phyloP scores from a whole-genome alignment of 2,888 invertebrate species.

The Dryobota labecula region DNA sequence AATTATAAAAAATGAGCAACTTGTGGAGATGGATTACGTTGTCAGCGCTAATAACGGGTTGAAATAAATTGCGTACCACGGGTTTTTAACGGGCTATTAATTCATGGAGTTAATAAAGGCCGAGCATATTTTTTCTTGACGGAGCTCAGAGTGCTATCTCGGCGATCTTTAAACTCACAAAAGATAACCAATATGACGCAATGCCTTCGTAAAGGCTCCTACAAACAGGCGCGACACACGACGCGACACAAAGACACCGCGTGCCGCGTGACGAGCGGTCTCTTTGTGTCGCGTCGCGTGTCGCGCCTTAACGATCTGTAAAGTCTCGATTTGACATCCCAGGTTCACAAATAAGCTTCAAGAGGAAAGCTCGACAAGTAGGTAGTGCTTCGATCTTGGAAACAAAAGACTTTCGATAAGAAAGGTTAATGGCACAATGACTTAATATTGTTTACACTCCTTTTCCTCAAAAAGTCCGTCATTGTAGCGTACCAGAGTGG shows the following conservation, averaged over 20 bases:
- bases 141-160: background rate
- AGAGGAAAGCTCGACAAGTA: background rate
- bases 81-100: conserved; percentile 9
- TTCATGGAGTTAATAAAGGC: background rate
- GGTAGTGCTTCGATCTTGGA: background rate
- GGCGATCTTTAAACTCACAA: background rate
- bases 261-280: no score
- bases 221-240: no score
- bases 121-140: background rate
- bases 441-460: no score
- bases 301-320: background rate
- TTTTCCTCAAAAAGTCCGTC: no score
- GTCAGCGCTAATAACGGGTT: conserved; percentile 44
- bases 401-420: background rate
- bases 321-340: background rate
- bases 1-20: conserved; percentile 56
- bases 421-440: no score
- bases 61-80: conserved; percentile 1
- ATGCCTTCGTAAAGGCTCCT: no score
- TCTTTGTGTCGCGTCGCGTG: no score
- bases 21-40: conserved; percentile 42
- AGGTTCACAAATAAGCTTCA: background rate
- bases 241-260: no score
- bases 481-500: no score
- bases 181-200: background rate